A percentile compares a stretch with the other conserved stretches of the same genome.
Evolutionary conservation across 2,113 vertebrate genomes (phyloP).

Genomic region (Spizaetus ornatus): DNA sequence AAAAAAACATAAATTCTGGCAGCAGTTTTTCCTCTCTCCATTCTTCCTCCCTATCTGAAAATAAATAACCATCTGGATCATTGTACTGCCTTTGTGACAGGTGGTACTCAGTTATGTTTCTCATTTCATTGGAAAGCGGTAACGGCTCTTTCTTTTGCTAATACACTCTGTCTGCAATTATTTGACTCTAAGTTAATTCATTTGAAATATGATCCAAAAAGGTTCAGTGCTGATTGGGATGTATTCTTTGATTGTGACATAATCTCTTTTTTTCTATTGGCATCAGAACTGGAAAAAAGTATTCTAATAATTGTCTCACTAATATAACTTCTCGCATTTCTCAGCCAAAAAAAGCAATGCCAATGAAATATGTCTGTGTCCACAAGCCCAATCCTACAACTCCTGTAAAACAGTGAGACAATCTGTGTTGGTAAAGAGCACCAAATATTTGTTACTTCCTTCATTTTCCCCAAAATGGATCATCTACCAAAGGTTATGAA

Average conservation of each 20-base stretch:
- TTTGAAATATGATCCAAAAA: slow-evolving; percentile 1
- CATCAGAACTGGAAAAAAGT: not conserved
- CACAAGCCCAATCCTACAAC: not conserved
- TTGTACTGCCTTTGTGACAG: slow-evolving; percentile 57
- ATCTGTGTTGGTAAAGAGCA: slow-evolving; percentile 26
- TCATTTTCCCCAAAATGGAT: not conserved
- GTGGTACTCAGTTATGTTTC: slow-evolving; percentile 40
- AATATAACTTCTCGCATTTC: not conserved
- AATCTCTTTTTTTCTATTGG: not conserved
- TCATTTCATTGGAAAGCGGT: slow-evolving; percentile 14
- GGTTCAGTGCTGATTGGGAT: not conserved
- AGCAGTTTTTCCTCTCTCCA: slow-evolving; percentile 19
- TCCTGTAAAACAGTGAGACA: slow-evolving; percentile 5
- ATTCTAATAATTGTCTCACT: slow-evolving; percentile 12
- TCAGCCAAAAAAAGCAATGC: slow-evolving; percentile 24
- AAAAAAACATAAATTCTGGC: not conserved
- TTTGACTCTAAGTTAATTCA: slow-evolving; percentile 22
- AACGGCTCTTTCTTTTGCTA: slow-evolving; percentile 7
- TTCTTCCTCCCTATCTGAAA: slow-evolving; percentile 40
- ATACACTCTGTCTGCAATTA: slow-evolving; percentile 19
- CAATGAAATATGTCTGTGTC: slow-evolving; percentile 2
- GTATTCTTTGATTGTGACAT: not conserved
- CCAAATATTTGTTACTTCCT: not conserved
- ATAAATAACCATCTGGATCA: slow-evolving; percentile 56
- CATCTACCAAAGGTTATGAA: not conserved